Conservation (phyloP, 2,797 vertebrate genomes). For the Valencia hispanica region DNA sequence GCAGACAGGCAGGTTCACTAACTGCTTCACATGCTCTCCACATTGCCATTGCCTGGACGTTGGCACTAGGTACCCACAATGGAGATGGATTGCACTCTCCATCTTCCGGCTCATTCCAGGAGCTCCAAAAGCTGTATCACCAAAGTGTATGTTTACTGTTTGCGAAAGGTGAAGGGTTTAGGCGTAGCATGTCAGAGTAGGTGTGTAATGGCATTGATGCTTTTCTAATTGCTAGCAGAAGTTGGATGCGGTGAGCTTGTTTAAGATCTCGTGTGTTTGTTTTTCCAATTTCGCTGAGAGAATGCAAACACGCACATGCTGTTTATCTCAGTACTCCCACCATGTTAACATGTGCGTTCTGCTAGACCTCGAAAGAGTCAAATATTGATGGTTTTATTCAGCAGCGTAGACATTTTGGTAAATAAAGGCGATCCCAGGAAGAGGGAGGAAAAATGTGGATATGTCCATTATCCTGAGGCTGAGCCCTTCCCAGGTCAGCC, state of each 20-base stretch:
- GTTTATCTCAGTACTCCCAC: conserved; percentile 35
- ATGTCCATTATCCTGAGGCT: conserved; percentile 47
- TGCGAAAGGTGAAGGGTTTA: conserved; percentile 50
- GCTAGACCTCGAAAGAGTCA: not conserved
- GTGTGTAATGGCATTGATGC: conserved; percentile 64
- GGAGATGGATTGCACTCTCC: conserved; percentile 46
- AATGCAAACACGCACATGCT: conserved; percentile 46
- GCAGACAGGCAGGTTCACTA: conserved; percentile 79
- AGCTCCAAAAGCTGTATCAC: conserved; percentile 55
- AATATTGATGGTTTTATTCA: conserved; percentile 1
- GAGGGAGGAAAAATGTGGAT: conserved; percentile 23
- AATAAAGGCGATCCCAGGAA: conserved; percentile 15
- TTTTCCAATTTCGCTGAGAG: conserved; percentile 68
- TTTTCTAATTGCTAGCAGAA: conserved; percentile 73
- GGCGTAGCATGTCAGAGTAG: conserved; percentile 59
- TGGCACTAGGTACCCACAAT: conserved; percentile 33
- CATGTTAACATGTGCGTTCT: conserved; percentile 31
- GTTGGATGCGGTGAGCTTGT: conserved; percentile 71
- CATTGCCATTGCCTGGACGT: conserved; percentile 31
- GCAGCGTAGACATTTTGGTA: not conserved
- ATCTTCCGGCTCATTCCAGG: conserved; percentile 24
- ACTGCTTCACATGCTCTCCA: conserved; percentile 61
- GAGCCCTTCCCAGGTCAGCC: conserved; percentile 63
- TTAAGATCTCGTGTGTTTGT: conserved; percentile 70
- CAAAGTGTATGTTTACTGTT: conserved; percentile 50